Evolutionary conservation across 2,797 vertebrate species (phyloP).

Genomic region (Garrulus glandarius): DNA sequence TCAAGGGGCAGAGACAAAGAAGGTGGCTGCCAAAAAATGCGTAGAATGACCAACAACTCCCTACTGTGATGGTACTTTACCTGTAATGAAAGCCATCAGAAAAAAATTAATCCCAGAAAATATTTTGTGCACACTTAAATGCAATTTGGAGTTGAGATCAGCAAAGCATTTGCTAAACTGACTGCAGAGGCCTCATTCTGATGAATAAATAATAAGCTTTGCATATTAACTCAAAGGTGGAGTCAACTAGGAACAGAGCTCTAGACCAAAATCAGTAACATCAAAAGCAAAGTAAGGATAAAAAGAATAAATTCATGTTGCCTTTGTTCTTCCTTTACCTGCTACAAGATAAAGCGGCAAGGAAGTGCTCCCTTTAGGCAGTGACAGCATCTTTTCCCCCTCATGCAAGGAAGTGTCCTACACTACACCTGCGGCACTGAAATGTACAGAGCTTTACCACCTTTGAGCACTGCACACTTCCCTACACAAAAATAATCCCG

Average conservation of each 20-base stretch:
- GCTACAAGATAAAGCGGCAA: not conserved
- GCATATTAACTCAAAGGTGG: not conserved
- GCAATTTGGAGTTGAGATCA: not conserved
- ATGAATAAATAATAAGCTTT: not conserved
- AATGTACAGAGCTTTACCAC: too few species aligned
- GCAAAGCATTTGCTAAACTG: not conserved
- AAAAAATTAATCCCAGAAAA: not conserved
- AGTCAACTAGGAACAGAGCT: not conserved
- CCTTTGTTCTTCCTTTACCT: not conserved
- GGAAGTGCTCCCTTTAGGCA: not conserved
- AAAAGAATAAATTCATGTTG: not conserved
- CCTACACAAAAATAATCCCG: accelerated
- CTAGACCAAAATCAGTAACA: not conserved
- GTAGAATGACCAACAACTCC: not conserved
- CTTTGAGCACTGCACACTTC: not conserved
- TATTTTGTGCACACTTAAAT: not conserved
- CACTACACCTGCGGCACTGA: accelerated
- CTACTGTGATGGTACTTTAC: not conserved
- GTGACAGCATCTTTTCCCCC: not conserved
- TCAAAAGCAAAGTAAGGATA: not conserved
- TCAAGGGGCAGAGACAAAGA: not conserved
- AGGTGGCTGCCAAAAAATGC: not conserved
- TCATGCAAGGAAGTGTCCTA: too few species aligned
- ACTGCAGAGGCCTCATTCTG: not conserved
- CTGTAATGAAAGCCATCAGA: not conserved